phyloP scores from a whole-genome alignment of 2,888 invertebrate species.

The Nemoura dubitans region DNA sequence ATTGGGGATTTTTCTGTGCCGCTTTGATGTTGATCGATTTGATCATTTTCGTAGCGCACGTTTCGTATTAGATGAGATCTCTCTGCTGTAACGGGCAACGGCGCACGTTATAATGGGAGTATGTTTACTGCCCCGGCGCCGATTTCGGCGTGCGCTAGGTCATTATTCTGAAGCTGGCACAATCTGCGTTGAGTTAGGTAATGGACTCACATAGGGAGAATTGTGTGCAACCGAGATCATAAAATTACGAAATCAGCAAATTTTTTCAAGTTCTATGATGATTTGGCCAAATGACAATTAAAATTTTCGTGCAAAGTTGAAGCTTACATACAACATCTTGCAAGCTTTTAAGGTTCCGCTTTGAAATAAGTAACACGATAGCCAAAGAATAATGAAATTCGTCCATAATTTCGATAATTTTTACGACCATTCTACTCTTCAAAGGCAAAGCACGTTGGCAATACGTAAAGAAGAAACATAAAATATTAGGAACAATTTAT shows the following conservation, averaged over 20 bases:
- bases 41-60: not conserved
- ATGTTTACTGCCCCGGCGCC: not conserved
- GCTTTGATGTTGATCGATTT: not conserved
- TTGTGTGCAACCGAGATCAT: too few relatives aligned
- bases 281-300: too few relatives aligned
- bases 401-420: not conserved
- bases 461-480: not conserved
- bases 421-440: not conserved
- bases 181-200: not conserved
- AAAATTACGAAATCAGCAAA: too few relatives aligned
- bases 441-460: not conserved
- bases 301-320: too few relatives aligned
- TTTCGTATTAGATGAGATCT: not conserved
- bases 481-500: not conserved
- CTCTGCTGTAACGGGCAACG: not conserved
- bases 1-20: not conserved
- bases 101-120: not conserved
- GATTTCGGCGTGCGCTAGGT: not conserved
- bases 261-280: too few relatives aligned
- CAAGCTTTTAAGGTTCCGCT: too few relatives aligned
- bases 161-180: not conserved
- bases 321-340: too few relatives aligned
- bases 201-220: not conserved
- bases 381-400: not conserved
- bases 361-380: too few relatives aligned